Evolutionary conservation across 2,888 invertebrate species (phyloP).

Genomic region (Mongoloraphidia duomilia): DNA sequence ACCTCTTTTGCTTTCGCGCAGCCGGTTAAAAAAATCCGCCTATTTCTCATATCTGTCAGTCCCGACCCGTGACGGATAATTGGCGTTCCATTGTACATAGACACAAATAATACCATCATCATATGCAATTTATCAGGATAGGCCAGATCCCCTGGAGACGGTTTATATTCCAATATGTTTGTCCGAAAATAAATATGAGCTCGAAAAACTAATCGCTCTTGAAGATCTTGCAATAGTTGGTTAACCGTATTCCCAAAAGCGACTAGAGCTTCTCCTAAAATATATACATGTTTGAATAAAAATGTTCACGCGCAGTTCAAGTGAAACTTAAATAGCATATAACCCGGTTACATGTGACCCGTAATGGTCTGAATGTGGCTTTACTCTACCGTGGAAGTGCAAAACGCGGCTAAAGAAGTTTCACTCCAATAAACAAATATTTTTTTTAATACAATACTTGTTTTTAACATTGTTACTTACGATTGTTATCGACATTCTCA

Average conservation of each 20-base stretch:
- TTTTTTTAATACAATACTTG: too few species aligned
- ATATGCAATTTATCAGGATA: slow-evolving; percentile 95
- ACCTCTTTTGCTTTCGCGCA: too few species aligned
- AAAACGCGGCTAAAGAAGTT: too few species aligned
- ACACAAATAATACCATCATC: slow-evolving; percentile 64
- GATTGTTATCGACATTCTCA: slow-evolving; percentile 74
- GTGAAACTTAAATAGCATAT: not conserved
- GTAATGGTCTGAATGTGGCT: slow-evolving; percentile 2
- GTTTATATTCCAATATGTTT: slow-evolving; percentile 77
- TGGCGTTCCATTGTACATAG: not conserved
- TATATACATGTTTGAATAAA: slow-evolving; percentile 13
- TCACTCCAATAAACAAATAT: too few species aligned
- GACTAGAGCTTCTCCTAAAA: slow-evolving; percentile 46
- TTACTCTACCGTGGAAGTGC: slow-evolving; percentile 1
- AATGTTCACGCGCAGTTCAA: not conserved
- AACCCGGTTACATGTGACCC: slow-evolving; percentile 1
- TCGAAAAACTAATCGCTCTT: slow-evolving; percentile 90
- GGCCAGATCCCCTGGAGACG: slow-evolving; percentile 89
- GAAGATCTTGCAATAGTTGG: slow-evolving; percentile 84
- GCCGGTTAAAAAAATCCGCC: too few species aligned
- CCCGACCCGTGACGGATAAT: not conserved
- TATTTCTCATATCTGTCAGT: slow-evolving; percentile 3
- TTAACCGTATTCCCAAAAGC: slow-evolving; percentile 66
- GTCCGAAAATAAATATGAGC: slow-evolving; percentile 86
- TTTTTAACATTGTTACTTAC: slow-evolving; percentile 32